Evolutionary conservation across 2,113 vertebrate species (phyloP).

Genomic region (Opisthocomus hoazin): DNA sequence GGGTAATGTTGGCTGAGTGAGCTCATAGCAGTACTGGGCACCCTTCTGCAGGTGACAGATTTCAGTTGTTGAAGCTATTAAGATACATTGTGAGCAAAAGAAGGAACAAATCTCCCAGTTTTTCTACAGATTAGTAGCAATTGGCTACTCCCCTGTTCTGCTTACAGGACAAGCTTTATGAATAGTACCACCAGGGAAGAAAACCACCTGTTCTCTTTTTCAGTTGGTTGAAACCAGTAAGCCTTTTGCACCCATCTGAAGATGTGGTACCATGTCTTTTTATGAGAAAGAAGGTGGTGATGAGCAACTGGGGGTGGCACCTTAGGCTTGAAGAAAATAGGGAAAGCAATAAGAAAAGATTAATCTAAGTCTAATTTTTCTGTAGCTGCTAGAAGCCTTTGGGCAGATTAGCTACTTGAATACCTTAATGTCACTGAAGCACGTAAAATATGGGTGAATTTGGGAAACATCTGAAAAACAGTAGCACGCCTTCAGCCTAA

Average conservation of each 20-base stretch:
- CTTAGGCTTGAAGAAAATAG: not conserved
- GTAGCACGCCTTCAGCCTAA: not conserved
- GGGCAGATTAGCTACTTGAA: not conserved
- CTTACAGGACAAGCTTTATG: not conserved
- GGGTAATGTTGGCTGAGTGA: not conserved
- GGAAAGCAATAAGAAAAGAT: not conserved
- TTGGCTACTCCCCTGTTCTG: not conserved
- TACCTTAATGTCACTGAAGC: not conserved
- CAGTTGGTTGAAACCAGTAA: not conserved
- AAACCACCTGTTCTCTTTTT: not conserved
- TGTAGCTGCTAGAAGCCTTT: conserved; percentile 10
- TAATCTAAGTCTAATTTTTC: conserved; percentile 13
- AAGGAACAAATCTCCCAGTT: not conserved
- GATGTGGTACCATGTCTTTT: not conserved
- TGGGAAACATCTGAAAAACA: not conserved
- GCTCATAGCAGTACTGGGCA: not conserved
- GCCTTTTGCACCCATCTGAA: not conserved
- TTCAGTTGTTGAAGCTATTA: not conserved
- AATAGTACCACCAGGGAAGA: not conserved
- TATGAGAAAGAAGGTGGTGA: not conserved
- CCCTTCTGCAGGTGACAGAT: not conserved
- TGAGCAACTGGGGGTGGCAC: not conserved
- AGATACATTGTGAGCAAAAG: not conserved
- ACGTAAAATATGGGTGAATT: not conserved
- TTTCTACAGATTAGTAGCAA: not conserved